phyloP scores from a whole-genome alignment of 2,113 vertebrate genomes.

The Strix aluco region DNA sequence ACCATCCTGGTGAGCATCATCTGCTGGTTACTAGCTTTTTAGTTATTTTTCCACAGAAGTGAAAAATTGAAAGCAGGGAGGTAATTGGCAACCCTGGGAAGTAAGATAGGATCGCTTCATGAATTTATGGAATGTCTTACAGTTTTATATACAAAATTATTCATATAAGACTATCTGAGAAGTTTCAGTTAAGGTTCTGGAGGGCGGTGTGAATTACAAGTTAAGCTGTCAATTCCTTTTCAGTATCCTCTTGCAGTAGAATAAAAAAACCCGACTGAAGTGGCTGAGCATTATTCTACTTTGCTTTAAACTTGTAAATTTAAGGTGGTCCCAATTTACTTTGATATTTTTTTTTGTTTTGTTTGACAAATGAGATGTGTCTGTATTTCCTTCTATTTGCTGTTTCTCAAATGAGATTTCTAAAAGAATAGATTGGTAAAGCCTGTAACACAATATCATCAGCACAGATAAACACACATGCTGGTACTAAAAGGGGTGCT shows the following conservation, averaged over 20 bases:
- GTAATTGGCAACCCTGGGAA: not conserved
- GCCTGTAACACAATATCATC: accelerated
- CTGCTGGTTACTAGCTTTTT: not conserved
- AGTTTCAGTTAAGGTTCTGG: not conserved
- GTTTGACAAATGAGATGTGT: not conserved
- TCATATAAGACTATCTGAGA: not conserved
- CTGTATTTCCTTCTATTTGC: not conserved
- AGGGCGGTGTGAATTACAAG: not conserved
- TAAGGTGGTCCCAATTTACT: not conserved
- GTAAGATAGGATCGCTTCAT: not conserved
- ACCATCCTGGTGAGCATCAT: accelerated
- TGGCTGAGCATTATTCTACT: not conserved
- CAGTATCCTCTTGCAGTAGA: not conserved
- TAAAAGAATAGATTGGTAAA: not conserved
- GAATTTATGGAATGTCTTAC: not conserved
- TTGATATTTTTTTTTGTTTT: not conserved
- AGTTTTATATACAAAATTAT: not conserved
- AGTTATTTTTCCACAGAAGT: not conserved
- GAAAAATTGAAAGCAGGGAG: not conserved
- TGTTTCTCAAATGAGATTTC: not conserved
- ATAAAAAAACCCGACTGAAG: not conserved
- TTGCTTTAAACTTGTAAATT: not conserved
- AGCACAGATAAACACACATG: not conserved
- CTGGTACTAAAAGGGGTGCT: not conserved
- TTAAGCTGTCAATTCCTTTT: not conserved